Evolutionary conservation across 2,888 invertebrate species (phyloP).

Genomic region (Drosophila algonquin): DNA sequence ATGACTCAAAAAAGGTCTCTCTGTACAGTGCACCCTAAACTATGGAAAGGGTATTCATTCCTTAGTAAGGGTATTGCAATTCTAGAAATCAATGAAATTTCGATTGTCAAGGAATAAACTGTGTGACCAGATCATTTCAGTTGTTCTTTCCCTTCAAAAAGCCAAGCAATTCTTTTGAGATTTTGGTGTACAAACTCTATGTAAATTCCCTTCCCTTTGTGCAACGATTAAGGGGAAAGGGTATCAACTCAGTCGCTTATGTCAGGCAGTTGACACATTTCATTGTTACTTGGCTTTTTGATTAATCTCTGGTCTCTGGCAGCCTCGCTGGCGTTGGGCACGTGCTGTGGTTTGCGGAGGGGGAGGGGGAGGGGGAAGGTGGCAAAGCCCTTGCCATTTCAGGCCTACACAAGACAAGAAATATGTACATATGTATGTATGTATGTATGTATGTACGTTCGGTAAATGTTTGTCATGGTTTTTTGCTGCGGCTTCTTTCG

Average conservation of each 20-base stretch:
- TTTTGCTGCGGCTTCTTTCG: conserved; percentile 28
- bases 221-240: conserved; percentile 8
- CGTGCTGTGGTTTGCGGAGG: conserved; percentile 6
- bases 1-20: not conserved
- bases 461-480: conserved; percentile 44
- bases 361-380: too few species aligned
- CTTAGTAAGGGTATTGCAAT: not conserved
- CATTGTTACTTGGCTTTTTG: conserved; percentile 18
- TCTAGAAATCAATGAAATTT: too few species aligned
- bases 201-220: not conserved
- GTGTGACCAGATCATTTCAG: too few species aligned
- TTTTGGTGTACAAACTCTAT: not conserved
- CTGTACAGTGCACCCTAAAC: not conserved
- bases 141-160: not conserved
- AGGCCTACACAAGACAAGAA: conserved; percentile 29
- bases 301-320: conserved; percentile 27
- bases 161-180: not conserved
- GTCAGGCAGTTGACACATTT: conserved; percentile 21
- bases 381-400: conserved; percentile 43
- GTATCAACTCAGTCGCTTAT: conserved; percentile 1
- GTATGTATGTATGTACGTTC: not conserved
- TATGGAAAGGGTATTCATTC: not conserved
- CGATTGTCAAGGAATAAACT: too few species aligned
- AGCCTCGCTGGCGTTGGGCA: conserved; percentile 14
- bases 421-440: too few species aligned